phyloP scores from a whole-genome alignment of 2,113 vertebrate genomes.

The Crotalus viridis region DNA sequence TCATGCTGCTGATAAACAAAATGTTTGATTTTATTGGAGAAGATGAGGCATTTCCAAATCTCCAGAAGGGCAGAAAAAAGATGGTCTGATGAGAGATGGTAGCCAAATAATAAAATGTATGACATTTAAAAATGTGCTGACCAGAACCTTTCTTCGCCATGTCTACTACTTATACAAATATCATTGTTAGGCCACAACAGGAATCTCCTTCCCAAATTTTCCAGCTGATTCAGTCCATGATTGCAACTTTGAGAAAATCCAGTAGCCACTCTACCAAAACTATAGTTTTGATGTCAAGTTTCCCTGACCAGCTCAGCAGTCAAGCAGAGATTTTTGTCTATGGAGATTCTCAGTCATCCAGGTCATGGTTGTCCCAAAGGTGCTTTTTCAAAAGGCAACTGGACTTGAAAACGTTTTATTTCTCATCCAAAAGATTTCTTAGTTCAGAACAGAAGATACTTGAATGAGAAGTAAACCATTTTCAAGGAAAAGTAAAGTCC shows the following conservation, averaged over 20 bases:
- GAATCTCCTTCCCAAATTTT: not conserved
- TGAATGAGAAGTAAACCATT: not conserved
- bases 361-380: not conserved
- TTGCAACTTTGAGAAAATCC: not conserved
- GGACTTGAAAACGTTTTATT: not conserved
- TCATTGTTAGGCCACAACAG: not conserved
- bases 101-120: not conserved
- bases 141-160: not conserved
- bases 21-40: not conserved
- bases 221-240: not conserved
- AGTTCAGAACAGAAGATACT: not conserved
- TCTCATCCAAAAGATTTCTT: not conserved
- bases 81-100: not conserved
- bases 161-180: not conserved
- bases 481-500: not conserved
- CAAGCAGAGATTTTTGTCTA: not conserved
- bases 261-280: not conserved
- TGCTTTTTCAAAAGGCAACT: not conserved
- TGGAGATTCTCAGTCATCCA: not conserved
- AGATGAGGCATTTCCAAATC: not conserved
- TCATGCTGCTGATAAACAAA: too few species aligned
- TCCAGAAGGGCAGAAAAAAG: not conserved
- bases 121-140: not conserved
- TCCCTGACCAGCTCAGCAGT: not conserved
- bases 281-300: not conserved